A percentile compares a stretch with the other conserved stretches of the same genome.
Conservation (phyloP, 2,888 invertebrate genomes). For the Philereme transversata region DNA sequence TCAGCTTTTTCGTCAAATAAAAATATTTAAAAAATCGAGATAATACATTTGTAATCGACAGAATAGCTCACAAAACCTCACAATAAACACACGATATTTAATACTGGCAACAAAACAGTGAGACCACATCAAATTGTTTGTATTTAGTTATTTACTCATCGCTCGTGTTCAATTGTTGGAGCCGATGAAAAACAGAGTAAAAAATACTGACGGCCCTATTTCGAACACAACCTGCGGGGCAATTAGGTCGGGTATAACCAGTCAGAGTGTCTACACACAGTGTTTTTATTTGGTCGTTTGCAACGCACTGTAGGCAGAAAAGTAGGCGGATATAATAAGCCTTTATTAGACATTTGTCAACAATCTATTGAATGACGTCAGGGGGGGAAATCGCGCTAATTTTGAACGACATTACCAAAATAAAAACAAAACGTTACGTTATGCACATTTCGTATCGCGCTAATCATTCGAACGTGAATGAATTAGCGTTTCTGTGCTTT, state of each 20-base stretch:
- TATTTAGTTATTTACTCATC: conserved; percentile 40
- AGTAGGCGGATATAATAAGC: no score
- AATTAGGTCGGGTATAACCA: conserved; percentile 6
- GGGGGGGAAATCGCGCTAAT: no score
- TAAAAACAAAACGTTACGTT: no score
- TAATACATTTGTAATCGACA: conserved; percentile 4
- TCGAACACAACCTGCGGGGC: conserved; percentile 10
- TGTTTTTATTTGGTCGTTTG: not conserved
- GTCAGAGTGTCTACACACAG: not conserved
- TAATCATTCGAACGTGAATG: no score
- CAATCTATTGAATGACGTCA: no score
- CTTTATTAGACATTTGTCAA: no score
- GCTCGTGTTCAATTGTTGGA: conserved; percentile 51
- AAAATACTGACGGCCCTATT: conserved; percentile 10
- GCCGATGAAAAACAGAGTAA: conserved; percentile 40
- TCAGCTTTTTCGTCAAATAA: not conserved
- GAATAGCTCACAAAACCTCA: not conserved
- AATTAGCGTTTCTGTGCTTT: no score
- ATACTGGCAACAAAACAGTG: conserved; percentile 36
- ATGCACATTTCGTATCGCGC: no score
- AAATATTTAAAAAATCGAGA: conserved; percentile 1
- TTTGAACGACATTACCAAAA: no score
- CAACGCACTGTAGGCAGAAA: no score
- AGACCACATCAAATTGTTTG: conserved; percentile 47
- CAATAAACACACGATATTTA: conserved; percentile 25